Base-by-base conservation (phyloP, 2,888 invertebrate species). In the Tanytarsus gracilentus region DNA sequence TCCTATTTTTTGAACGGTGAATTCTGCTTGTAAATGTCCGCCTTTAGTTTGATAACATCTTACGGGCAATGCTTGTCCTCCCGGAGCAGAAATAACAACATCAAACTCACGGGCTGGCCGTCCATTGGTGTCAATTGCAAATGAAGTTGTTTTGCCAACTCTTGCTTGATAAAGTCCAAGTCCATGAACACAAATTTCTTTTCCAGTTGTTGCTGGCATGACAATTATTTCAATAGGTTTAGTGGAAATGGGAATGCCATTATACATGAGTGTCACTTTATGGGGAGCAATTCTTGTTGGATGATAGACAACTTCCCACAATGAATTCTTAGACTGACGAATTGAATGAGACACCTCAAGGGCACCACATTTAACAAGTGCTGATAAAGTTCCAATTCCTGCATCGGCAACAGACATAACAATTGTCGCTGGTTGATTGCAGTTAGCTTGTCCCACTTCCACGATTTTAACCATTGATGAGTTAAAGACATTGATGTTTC, bases 11-110 rank as follows among this genome's bases (percentile, higher is more conserved):
- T 85, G 84, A 27, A 90, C 85, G 14, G 86, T 87, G 73, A 89
- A 99, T 73, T 99, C 98, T 0, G 97, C 97, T 70, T 94, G 85
- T 61, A 96, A 78, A 68, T 94, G 86, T 2, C 97, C 97, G 63
- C 96, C 94, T 69, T 96, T 91, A 63, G 97, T 97, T 70, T 94
- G 94, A 72, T 95, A 95, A 70, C 98, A 96, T 62, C 94, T 72
- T 3, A 97, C 92, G 0, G 93, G 91, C 40, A 95, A 78, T 0
- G 90, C 88, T 64, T 84, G 79, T 0, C 87, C 82, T 6, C 85
- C 84, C 0, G 87, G 88, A 0, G 88, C 88, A 0, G 88, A 88
- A 1, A 90, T 87, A 0, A 94, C 88, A 0, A 94, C 93, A 71
- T 94, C 94, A 69, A 94, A 93, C 70, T 93, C 92, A 61, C 92